Base-by-base conservation (phyloP, 2,888 invertebrate species). In the Morpho deidamia region DNA sequence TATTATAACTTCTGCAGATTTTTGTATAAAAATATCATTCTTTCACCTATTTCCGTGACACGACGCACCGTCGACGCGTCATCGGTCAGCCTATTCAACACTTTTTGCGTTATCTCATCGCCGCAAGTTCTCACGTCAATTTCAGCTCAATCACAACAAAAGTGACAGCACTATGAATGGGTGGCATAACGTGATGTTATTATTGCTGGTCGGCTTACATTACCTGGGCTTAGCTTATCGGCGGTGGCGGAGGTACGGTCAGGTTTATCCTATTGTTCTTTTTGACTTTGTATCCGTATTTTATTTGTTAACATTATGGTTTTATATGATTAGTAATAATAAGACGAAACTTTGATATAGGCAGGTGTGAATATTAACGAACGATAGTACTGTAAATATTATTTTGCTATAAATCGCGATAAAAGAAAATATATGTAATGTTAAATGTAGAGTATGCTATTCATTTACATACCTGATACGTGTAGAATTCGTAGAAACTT, bases 101-200 rank as follows among this genome's bases (percentile, higher is more conserved):
- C 33, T 37, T 49, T 49, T 49, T 42, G 35, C 42, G 10, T 10
- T 2, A n/a, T n/a, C 7, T n/a, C 34, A 45, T 41, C 23, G 50
- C 33, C 33, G 52, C 48, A 58, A 61, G 59, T 71, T 75, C 79
- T 81, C 85, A 85, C 85, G 85, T 80, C 78, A 72, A 56, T 71
- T 74, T 80, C 68, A 66, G 70, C 66, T 85, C 85, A 51, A 84
- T 84, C 84, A 80, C 73, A 56, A 41, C 38, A 66, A 65, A 60
- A 66, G 59, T 47, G 49, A 46, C 57, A 58, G 55, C 49, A 39
- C 10, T 44, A 47, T 46, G 44, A 53, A 53, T 46, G 56, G 33
- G 51, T 33, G 51, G 53, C 60, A 51, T 67, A 72, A 85, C 86
- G 86, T 86, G 86, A 72, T 65, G 39, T 51, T 64, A 60, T 66